Evolutionary conservation across 2,888 invertebrate species (phyloP), one percentile per base, ranked within the genome.

Genomic region (Athalia rosae): DNA sequence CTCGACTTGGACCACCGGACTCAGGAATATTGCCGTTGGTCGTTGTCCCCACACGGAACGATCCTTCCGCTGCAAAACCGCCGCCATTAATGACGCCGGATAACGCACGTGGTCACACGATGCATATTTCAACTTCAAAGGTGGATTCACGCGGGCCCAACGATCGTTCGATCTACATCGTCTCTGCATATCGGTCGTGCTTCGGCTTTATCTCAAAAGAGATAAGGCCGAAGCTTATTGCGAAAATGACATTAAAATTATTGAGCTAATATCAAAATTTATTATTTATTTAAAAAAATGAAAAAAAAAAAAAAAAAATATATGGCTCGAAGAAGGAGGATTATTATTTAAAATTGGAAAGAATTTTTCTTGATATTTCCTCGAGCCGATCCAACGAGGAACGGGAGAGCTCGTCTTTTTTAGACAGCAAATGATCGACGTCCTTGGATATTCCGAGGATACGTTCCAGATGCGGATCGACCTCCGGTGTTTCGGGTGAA

Each of bases 361-460:
- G 11, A 43, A 74, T 62, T 62, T 48, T 59, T 41, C 74, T 62
- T 48, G 45, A 59, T 11, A 74, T 74, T 7, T 11, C 43, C 15
- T 61, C 50, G 0, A 87, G 76, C 80, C 81, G 83, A 4, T 83
- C 81, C 0, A 80, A 50, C 15, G 77, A 78, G 3, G 79, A 76
- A 15, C 79, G 78, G 28, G 77, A 79, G 3, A 88, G 69, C 9
- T 82, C 78, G 4, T 59, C 74, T 53, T 79, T 86, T 0, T 74
- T 74, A 9, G 79, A 77, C 2, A 78, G 11, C 7, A 89, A 64
- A 3, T 81, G 71, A 7, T 82, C 80, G 28, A 89, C 79, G 47
- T 87, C 85, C 28, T 81, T 78, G 73, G 85, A 86, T 41, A 88
- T 53, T 8, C 61, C 81, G 4, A 81, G 79, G 0, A 85, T 81